A percentile compares a stretch with the other conserved stretches of the same genome.
Evolutionary conservation across 2,888 invertebrate genomes (phyloP).

Genomic region (Cantharis rustica): DNA sequence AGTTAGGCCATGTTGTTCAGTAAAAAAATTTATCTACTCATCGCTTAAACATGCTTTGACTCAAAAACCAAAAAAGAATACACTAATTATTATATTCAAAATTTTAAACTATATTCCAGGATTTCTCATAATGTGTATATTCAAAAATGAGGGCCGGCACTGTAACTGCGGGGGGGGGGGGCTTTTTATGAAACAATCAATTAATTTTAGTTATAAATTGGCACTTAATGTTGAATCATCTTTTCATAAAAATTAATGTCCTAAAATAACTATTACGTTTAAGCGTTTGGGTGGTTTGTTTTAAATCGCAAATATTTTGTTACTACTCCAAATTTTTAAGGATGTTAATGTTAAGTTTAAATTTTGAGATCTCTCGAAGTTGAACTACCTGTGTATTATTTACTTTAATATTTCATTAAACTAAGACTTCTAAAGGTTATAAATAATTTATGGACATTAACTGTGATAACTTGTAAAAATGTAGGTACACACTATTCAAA

Average conservation of each 20-base stretch:
- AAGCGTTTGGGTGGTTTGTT: neutral
- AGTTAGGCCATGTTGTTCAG: too few relatives aligned
- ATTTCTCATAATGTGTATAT: too few relatives aligned
- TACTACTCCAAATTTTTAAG: neutral
- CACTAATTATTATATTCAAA: too few relatives aligned
- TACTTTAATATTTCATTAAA: neutral
- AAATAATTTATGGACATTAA: constrained; percentile 9
- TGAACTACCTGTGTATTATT: neutral
- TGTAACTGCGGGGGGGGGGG: neutral
- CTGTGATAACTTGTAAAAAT: constrained; percentile 12
- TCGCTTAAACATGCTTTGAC: too few relatives aligned
- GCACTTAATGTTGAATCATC: neutral
- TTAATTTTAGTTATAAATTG: neutral
- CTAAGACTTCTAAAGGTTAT: neutral
- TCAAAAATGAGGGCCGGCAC: too few relatives aligned
- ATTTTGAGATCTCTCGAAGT: neutral
- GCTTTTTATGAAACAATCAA: neutral
- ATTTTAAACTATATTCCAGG: too few relatives aligned
- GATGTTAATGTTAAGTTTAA: neutral
- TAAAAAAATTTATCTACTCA: too few relatives aligned
- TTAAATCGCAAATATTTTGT: neutral
- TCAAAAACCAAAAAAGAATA: too few relatives aligned
- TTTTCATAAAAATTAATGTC: neutral
- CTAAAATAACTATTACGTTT: neutral
- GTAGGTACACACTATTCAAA: constrained; percentile 6